Evolutionary conservation across 2,797 vertebrate genomes (phyloP).

Genomic region (Myotis findleyi): DNA sequence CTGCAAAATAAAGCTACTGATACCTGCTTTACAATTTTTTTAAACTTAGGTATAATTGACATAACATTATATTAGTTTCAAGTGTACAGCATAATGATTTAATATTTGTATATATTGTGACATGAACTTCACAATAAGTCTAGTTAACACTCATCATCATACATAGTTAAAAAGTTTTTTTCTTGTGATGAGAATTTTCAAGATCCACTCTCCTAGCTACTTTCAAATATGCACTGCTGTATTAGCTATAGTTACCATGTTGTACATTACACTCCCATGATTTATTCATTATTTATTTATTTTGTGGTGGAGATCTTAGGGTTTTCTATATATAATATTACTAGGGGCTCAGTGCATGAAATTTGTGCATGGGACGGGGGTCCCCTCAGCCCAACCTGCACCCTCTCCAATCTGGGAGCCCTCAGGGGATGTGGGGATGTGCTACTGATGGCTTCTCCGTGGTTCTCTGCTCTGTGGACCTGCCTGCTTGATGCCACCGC

Average conservation of each 20-base stretch:
- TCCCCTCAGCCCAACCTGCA: no score
- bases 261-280: background rate
- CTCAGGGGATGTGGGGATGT: no score
- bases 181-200: background rate
- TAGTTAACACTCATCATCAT: background rate
- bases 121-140: background rate
- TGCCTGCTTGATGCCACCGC: no score
- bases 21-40: background rate
- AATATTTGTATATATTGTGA: background rate
- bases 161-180: background rate
- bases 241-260: background rate
- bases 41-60: background rate
- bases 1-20: background rate
- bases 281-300: background rate
- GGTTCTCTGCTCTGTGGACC: no score
- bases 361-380: no score
- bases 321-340: background rate
- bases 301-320: background rate
- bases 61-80: background rate
- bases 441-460: no score
- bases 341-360: no score
- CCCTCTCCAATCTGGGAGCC: no score
- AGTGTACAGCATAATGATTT: background rate
- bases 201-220: background rate
- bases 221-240: background rate